Evolutionary conservation across 2,888 invertebrate species (phyloP), one percentile per base, ranked within the genome.

Genomic region (Rhodophaea formosa): DNA sequence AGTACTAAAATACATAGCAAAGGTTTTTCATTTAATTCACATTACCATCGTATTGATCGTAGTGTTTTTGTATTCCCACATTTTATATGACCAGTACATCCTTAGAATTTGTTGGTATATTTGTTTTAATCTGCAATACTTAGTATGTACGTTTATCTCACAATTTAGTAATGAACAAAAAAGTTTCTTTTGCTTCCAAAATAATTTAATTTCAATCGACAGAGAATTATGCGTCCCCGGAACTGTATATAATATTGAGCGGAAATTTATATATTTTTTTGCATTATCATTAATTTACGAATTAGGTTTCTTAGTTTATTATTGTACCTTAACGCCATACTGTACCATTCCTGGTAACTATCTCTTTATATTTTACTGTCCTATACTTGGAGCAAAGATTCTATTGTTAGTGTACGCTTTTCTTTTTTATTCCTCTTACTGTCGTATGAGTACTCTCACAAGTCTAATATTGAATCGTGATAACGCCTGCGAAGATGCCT

Each of bases 81-180:
- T 44, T 44, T 23, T 23, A 23, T 3, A 23, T 23, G 23, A 23
- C 43, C 12, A 12, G 7, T 44, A 15, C 7, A 15, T 42, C 12
- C n/a, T 44, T 7, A 44, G 8, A 17, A 45, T 45, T 45, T 2
- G 7, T 49, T 49, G 47, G 47, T 49, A 49, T 49, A 3, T 49
- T 1, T 8, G 30, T 2, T 30, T 8, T 1, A 30, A 49, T 30
- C 3, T 49, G 14, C 30, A 30, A 14, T 49, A 49, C 14, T 30
- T 49, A 14, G 30, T 30, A 3, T 29, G 14, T 14, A 30, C 14
- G 7, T 49, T 49, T 14, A 14, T 49, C 1, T 30, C 12, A 15
- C 6, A 8, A 15, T 6, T 30, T 30, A 3, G 14, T 2, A 30
- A 30, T 2, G 8, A 49, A 14, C 14, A 30, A 14, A 15, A 49